Percentiles rank a stretch among this genome's conserved stretches.
phyloP scores from a whole-genome alignment of 2,113 vertebrate genomes.

The Aramus guarauna region DNA sequence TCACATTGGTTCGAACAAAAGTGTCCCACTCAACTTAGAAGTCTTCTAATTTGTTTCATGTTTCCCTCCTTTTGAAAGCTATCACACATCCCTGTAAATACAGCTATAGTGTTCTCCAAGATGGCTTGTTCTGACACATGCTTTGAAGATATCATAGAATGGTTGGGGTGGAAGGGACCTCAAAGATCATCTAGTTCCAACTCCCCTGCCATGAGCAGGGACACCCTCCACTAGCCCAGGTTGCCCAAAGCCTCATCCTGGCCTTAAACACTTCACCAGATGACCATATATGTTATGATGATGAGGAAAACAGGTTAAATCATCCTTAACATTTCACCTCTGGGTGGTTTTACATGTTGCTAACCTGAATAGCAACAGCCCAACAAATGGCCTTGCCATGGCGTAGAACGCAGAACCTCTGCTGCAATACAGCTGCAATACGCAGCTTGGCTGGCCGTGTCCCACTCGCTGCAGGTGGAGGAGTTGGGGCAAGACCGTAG shows the following conservation, averaged over 20 bases:
- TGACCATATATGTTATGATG: neutral
- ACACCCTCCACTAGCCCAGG: too few relatives aligned
- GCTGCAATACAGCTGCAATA: neutral
- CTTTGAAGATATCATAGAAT: neutral
- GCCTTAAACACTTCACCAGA: too few relatives aligned
- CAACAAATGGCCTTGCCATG: neutral
- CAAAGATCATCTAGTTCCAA: too few relatives aligned
- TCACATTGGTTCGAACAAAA: neutral
- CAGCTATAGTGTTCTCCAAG: neutral
- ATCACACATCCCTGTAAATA: neutral
- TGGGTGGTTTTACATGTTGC: neutral
- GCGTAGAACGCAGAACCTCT: neutral
- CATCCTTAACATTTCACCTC: neutral
- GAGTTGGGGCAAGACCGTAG: neutral
- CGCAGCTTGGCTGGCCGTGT: accelerated
- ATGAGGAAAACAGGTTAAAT: neutral
- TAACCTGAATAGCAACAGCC: neutral
- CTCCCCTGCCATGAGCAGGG: too few relatives aligned
- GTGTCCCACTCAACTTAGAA: neutral
- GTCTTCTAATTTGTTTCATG: neutral
- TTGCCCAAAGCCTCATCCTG: too few relatives aligned
- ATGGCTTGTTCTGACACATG: neutral
- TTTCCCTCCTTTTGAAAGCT: neutral
- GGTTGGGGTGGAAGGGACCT: too few relatives aligned
- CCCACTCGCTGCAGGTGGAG: neutral